phyloP scores from a whole-genome alignment of 2,888 invertebrate genomes.

The Cerceris rybyensis region DNA sequence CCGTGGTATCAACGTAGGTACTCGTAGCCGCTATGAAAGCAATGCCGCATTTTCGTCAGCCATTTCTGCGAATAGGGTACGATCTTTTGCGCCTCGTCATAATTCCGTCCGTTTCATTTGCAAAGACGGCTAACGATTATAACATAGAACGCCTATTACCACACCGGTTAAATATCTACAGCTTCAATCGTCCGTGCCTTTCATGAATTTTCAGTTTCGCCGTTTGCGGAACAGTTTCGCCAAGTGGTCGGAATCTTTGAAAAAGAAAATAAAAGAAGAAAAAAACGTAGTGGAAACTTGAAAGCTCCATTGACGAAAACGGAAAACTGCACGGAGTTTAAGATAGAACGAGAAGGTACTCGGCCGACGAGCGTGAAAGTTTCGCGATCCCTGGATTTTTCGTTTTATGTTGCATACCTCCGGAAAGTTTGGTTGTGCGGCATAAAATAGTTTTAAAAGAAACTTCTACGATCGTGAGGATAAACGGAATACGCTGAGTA shows the following conservation, averaged over 20 bases:
- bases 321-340: neutral
- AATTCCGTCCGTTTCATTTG: neutral
- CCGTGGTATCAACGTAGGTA: neutral
- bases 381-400: no score
- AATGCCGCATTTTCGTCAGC: neutral
- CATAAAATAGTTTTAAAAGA: no score
- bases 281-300: neutral
- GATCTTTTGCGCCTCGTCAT: neutral
- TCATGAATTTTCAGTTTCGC: constrained; percentile 1
- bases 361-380: neutral
- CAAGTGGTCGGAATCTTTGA: constrained; percentile 2
- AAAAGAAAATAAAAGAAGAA: neutral
- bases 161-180: neutral
- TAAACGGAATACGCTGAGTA: no score
- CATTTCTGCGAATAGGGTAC: neutral
- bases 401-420: neutral
- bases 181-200: neutral
- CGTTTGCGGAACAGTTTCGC: constrained; percentile 7
- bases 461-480: no score
- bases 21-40: neutral
- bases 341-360: neutral
- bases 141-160: neutral
- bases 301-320: neutral
- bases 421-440: neutral
- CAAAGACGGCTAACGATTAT: neutral